phyloP scores from a whole-genome alignment of 2,888 invertebrate species.

The Pandemis cinnamomeana region DNA sequence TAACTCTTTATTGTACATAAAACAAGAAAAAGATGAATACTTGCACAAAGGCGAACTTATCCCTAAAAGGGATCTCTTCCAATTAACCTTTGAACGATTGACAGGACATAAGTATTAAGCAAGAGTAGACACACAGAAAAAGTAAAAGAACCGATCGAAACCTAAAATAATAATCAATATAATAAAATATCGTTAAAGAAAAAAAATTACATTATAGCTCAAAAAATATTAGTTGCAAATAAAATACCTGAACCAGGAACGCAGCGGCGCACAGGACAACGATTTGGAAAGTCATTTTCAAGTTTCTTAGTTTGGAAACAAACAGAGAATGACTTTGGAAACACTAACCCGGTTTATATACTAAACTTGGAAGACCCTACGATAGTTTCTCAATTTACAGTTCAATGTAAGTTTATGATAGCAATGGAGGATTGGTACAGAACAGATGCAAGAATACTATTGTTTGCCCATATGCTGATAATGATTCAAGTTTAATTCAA shows the following conservation, averaged over 20 bases:
- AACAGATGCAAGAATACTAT: neutral
- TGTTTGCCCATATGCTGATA: neutral
- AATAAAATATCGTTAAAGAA: too few species aligned
- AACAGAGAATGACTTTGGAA: neutral
- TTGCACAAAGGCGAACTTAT: too few species aligned
- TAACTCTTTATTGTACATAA: too few species aligned
- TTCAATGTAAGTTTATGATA: neutral
- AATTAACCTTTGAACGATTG: too few species aligned
- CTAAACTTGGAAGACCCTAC: neutral
- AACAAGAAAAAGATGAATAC: too few species aligned
- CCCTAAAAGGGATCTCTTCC: too few species aligned
- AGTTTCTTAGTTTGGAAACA: neutral
- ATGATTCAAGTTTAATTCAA: neutral
- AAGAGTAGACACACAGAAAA: too few species aligned
- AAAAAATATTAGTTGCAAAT: too few species aligned
- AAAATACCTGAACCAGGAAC: slow-evolving; percentile 27
- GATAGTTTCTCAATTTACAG: neutral
- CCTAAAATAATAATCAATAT: too few species aligned
- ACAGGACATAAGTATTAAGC: too few species aligned
- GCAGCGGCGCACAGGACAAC: slow-evolving; percentile 26
- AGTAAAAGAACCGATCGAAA: too few species aligned
- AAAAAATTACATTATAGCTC: too few species aligned
- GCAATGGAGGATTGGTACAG: neutral
- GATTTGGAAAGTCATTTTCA: slow-evolving; percentile 19
- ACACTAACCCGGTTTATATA: slow-evolving; percentile 11